Evolutionary conservation across 2,113 vertebrate genomes (phyloP).

Genomic region (Cyprinus carpio): DNA sequence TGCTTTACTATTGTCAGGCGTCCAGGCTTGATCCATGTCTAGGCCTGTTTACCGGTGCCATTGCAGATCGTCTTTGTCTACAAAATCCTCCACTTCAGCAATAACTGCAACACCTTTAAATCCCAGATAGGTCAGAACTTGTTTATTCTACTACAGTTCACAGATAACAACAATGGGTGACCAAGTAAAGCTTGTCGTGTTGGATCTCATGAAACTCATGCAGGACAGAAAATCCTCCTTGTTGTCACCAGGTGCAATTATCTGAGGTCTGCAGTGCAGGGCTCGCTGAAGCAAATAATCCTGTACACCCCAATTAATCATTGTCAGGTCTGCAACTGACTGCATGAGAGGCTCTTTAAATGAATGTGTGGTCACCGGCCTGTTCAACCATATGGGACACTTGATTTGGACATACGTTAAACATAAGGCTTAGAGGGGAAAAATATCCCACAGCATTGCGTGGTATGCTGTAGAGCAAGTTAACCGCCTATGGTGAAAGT

Average conservation of each 20-base stretch:
- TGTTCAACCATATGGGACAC: conserved; percentile 45
- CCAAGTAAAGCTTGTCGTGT: conserved; percentile 26
- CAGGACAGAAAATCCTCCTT: conserved; percentile 2
- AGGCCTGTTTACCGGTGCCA: neutral
- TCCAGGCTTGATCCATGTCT: neutral
- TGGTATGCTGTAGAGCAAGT: conserved; percentile 48
- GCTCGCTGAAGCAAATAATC: conserved; percentile 53
- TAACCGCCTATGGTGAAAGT: conserved; percentile 1
- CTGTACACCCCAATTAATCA: conserved; percentile 51
- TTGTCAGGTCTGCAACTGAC: conserved; percentile 19
- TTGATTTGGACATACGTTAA: conserved; percentile 42
- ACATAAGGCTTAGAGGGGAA: conserved; percentile 20
- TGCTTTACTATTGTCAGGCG: neutral
- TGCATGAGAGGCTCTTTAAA: conserved; percentile 33
- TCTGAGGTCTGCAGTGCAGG: conserved; percentile 40
- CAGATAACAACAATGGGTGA: conserved; percentile 44
- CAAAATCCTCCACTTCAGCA: conserved; percentile 7
- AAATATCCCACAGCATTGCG: conserved; percentile 53
- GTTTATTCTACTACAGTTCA: conserved; percentile 37
- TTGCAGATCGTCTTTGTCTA: neutral
- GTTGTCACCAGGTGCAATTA: conserved; percentile 41
- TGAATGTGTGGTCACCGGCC: conserved; percentile 13
- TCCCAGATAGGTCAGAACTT: conserved; percentile 39
- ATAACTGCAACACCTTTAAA: conserved; percentile 21
- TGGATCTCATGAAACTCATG: conserved; percentile 15